Evolutionary conservation across 2,888 invertebrate genomes (phyloP).

Genomic region (Mythimna loreyi): DNA sequence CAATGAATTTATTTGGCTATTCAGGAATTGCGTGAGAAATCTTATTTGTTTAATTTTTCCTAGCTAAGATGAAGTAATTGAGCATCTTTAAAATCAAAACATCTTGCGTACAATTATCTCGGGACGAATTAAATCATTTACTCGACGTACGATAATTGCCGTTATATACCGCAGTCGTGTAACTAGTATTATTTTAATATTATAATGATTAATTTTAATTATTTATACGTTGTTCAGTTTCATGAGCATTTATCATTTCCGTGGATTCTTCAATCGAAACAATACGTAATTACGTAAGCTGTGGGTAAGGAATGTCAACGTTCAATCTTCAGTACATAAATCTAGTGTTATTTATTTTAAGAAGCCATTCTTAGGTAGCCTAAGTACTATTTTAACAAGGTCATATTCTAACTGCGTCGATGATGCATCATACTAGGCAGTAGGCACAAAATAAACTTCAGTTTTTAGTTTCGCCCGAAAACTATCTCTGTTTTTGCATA

Average conservation of each 20-base stretch:
- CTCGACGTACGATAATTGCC: conserved; percentile 53
- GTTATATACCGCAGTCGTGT: conserved; percentile 54
- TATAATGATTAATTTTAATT: conserved; percentile 56
- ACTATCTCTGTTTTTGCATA: too few species aligned
- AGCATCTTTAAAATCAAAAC: conserved; percentile 23
- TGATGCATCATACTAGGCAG: conserved; percentile 1
- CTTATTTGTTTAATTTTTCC: too few species aligned
- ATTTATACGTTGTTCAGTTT: conserved; percentile 58
- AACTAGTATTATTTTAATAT: conserved; percentile 50
- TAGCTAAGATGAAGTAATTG: conserved; percentile 7
- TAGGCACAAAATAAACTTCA: background rate
- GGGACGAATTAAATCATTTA: conserved; percentile 42
- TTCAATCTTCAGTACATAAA: conserved; percentile 57
- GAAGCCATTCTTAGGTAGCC: conserved; percentile 7
- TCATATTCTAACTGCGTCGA: background rate
- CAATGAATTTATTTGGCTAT: background rate
- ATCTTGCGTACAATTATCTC: conserved; percentile 24
- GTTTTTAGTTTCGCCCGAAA: too few species aligned
- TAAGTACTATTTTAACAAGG: conserved; percentile 27
- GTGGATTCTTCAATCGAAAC: conserved; percentile 69
- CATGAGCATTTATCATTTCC: conserved; percentile 67
- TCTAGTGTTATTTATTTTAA: conserved; percentile 35
- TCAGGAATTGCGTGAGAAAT: too few species aligned
- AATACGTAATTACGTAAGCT: conserved; percentile 73
- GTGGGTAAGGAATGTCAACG: conserved; percentile 68